A percentile compares a stretch with the other conserved stretches of the same genome.
These are phyloP conservation scores for Crocallis elinguaria DNA, from an alignment of 2,888 invertebrate species.

Conservation along the genomic window DNA sequence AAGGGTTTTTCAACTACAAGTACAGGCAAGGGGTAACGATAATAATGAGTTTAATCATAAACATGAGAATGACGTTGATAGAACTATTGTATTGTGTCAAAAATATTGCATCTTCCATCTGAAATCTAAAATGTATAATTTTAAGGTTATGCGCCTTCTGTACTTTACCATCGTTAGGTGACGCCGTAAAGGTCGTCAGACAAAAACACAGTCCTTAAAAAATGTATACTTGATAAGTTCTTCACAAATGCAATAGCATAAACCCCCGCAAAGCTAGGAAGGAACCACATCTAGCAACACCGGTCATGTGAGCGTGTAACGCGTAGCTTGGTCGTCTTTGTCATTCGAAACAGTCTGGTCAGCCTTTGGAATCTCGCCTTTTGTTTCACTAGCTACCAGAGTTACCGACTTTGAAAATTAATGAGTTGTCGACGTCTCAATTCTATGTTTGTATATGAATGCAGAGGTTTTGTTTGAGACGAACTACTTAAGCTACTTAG, in stretches of 20 bases:
- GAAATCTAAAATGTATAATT: no score
- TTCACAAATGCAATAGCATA: background rate
- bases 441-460: slow-evolving; percentile 54
- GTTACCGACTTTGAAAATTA: slow-evolving; percentile 77
- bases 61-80: no score
- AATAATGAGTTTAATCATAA: no score
- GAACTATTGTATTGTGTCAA: no score
- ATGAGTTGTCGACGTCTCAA: slow-evolving; percentile 65
- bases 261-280: background rate
- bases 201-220: no score
- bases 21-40: no score
- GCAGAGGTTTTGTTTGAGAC: slow-evolving; percentile 45
- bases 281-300: slow-evolving; percentile 7
- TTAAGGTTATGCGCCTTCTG: no score
- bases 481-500: slow-evolving; percentile 30
- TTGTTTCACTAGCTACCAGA: slow-evolving; percentile 53
- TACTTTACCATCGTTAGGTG: no score
- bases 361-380: slow-evolving; percentile 46
- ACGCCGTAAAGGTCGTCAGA: no score
- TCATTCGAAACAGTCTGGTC: slow-evolving; percentile 58
- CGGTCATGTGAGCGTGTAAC: slow-evolving; percentile 62
- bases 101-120: no score
- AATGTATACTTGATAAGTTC: no score
- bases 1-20: no score
- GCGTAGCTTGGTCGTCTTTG: slow-evolving; percentile 60